Base-by-base conservation (phyloP, 1,140 invertebrate species). In the Phortica variegata region DNA sequence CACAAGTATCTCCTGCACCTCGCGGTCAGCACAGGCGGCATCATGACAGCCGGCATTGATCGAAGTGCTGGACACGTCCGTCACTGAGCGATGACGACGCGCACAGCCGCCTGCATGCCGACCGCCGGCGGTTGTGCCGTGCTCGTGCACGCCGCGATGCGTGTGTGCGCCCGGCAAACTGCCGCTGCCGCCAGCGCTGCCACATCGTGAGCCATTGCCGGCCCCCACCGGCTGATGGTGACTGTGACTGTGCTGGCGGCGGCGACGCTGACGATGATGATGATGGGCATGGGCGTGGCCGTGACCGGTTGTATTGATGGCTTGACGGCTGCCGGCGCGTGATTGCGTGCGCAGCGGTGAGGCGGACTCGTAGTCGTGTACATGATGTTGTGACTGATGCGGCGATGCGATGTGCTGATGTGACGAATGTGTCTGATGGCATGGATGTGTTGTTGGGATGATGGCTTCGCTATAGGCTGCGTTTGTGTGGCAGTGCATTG, bases 1-100 rank as follows among this genome's bases (percentile, higher is more conserved):
- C 10, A 73, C 68, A 29, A 72, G 48, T 5, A 75, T 70, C 49
- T 75, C 68, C 48, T 71, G 69, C 7, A 72, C 60, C 40, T 72
- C 65, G 9, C 72, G 54, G 29, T 73, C 71, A 21, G 62, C 47
- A 29, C 69, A 75, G 2, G 49, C 40, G 1, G 56, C 61, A 49
- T 75, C 69, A 47, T 71, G 65, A 31, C 72, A 75, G 3, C 47
- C 50, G 40, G 32, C 43, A 20, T 63, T 62, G 9, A 66, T 49
- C 13, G 61, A 60, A 2, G 66, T 53, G n/a, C 43, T 56, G 20
- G 73, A 73, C 9, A 75, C 42, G 36, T 75, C 72, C 4, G 72
- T 75, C 0, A 65, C 65, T 0, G 72, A 75, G 18, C 66, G 69
- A 56, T 75, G 72, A 0, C 69, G 63, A 3, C 69, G 65, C 7